Percentiles rank a stretch among this genome's conserved stretches.
Conservation (phyloP, 2,113 vertebrate species). For the Onychorhynchus coronatus region DNA sequence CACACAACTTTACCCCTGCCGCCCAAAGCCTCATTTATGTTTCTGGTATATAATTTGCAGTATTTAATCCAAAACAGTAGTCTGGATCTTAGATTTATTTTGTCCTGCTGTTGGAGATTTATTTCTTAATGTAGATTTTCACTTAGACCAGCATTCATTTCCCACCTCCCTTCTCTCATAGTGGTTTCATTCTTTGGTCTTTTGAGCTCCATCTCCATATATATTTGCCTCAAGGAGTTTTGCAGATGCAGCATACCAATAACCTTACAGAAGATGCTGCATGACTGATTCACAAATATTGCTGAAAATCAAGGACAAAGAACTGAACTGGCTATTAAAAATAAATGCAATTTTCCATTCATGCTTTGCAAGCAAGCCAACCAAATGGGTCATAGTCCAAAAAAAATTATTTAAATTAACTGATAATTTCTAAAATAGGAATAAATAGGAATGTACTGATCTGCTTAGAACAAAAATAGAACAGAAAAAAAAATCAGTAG, state of each 20-base stretch:
- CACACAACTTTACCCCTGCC: background rate
- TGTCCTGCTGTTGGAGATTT: background rate
- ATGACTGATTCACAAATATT: background rate
- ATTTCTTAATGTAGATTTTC: background rate
- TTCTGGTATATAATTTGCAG: background rate
- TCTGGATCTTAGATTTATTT: background rate
- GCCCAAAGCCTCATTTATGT: background rate
- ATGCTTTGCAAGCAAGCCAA: background rate
- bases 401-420: background rate
- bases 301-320: background rate
- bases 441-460: background rate
- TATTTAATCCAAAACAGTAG: background rate
- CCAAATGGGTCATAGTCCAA: background rate
- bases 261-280: background rate
- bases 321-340: background rate
- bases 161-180: background rate
- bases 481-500: background rate
- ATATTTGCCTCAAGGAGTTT: background rate
- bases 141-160: background rate
- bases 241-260: background rate
- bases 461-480: slow-evolving; percentile 6
- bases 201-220: background rate
- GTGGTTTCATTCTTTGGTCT: background rate
- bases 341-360: background rate
- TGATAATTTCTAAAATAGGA: background rate